These are phyloP conservation scores for Dicerorhinus sumatrensis DNA, from an alignment of 2,113 vertebrate genomes.

Conservation along the genomic window DNA sequence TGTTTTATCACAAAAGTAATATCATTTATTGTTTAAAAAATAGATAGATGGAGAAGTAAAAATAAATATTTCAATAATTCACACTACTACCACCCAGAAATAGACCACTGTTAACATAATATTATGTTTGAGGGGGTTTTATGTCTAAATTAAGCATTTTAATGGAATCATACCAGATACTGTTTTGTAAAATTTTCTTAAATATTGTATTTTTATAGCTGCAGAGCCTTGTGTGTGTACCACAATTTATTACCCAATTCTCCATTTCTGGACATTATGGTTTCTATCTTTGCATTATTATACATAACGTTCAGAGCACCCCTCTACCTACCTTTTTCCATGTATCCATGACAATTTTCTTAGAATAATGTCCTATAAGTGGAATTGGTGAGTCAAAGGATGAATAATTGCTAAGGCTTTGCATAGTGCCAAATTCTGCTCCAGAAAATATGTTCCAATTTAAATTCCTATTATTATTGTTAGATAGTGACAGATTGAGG, in stretches of 20 bases:
- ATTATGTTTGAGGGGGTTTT: background rate
- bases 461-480: slow-evolving; percentile 35
- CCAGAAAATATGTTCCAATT: slow-evolving; percentile 49
- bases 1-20: background rate
- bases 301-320: background rate
- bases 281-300: slow-evolving; percentile 29
- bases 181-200: slow-evolving; percentile 34
- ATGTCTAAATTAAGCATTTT: slow-evolving; percentile 20
- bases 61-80: background rate
- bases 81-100: slow-evolving; percentile 23
- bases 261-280: background rate
- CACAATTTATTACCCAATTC: slow-evolving; percentile 19
- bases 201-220: slow-evolving; percentile 2
- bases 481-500: background rate
- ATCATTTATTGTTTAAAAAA: background rate
- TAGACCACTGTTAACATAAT: slow-evolving; percentile 35
- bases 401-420: slow-evolving; percentile 22
- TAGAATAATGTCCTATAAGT: slow-evolving; percentile 47
- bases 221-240: background rate
- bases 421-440: slow-evolving; percentile 47
- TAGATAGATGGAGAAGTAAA: background rate
- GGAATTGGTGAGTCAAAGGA: slow-evolving; percentile 26
- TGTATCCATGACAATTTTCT: slow-evolving; percentile 39
- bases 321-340: background rate
- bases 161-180: background rate